These are phyloP conservation scores for Enteromius anoplus DNA, from an alignment of 2,797 vertebrate species.

Conservation along the genomic window DNA sequence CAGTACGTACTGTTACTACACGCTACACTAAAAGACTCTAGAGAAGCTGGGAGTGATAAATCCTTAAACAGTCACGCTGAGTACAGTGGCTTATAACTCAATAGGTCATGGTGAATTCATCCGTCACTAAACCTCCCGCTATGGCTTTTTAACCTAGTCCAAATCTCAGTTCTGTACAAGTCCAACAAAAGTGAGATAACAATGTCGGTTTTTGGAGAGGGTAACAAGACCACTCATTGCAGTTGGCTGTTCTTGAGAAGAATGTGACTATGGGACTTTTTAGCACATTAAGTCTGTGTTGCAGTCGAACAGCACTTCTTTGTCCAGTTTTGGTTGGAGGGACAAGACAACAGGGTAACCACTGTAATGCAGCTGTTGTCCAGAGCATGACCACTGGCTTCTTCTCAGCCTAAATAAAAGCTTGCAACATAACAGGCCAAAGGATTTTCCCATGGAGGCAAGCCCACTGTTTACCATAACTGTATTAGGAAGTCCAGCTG, in stretches of 20 bases:
- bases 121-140: conserved; percentile 55
- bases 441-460: conserved; percentile 58
- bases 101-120: conserved; percentile 48
- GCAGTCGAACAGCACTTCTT: conserved; percentile 39
- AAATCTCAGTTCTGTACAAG: conserved; percentile 45
- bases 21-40: background rate
- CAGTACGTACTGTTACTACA: conserved; percentile 8
- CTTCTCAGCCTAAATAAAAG: conserved; percentile 60
- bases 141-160: conserved; percentile 50
- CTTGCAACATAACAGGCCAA: conserved; percentile 50
- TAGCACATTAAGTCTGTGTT: conserved; percentile 24
- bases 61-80: conserved; percentile 40
- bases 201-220: conserved; percentile 46
- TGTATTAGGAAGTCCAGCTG: conserved; percentile 59
- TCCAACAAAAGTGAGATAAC: conserved; percentile 47
- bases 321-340: conserved; percentile 39
- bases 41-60: conserved; percentile 46
- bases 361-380: conserved; percentile 57
- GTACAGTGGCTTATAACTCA: conserved; percentile 48
- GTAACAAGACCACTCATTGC: conserved; percentile 31
- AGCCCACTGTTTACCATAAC: conserved; percentile 60
- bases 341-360: conserved; percentile 43
- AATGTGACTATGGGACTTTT: conserved; percentile 21
- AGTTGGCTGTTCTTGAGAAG: conserved; percentile 25
- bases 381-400: conserved; percentile 52